A percentile compares a stretch with the other conserved stretches of the same genome.
Evolutionary conservation across 2,113 vertebrate genomes (phyloP).

Genomic region (Oreocharis arfaki): DNA sequence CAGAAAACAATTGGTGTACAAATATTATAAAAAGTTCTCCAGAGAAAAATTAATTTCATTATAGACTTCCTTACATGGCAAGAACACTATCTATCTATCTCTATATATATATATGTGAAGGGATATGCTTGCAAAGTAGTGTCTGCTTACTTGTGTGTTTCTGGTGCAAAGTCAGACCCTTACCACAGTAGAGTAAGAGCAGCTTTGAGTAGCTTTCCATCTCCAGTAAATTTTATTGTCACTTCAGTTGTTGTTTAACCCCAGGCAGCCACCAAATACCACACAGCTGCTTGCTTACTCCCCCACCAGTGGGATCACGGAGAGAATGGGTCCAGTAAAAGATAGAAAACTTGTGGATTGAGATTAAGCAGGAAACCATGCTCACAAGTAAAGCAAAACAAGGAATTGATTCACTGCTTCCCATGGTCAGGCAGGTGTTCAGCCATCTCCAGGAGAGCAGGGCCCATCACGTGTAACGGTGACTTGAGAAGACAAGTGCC

Average conservation of each 20-base stretch:
- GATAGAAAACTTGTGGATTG: background rate
- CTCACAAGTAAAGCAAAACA: background rate
- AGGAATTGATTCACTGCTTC: background rate
- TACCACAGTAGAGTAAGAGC: background rate
- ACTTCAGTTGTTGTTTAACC: background rate
- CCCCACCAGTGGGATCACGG: background rate
- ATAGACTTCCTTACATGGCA: background rate
- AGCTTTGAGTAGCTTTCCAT: background rate
- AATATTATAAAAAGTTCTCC: background rate
- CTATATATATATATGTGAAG: background rate
- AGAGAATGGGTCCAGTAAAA: background rate
- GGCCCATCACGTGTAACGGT: rapidly evolving
- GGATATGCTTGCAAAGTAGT: background rate
- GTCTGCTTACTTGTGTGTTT: background rate
- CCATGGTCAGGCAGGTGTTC: background rate
- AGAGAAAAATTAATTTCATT: background rate
- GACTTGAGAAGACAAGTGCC: background rate
- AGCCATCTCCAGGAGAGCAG: background rate
- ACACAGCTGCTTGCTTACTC: background rate
- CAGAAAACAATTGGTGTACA: background rate
- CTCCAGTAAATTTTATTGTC: background rate
- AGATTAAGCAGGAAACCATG: background rate
- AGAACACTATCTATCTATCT: too few relatives aligned
- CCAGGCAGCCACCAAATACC: background rate
- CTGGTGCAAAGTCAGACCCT: background rate